These are phyloP conservation scores for Alces alces DNA, from an alignment of 2,113 vertebrate species.

Conservation along the genomic window DNA sequence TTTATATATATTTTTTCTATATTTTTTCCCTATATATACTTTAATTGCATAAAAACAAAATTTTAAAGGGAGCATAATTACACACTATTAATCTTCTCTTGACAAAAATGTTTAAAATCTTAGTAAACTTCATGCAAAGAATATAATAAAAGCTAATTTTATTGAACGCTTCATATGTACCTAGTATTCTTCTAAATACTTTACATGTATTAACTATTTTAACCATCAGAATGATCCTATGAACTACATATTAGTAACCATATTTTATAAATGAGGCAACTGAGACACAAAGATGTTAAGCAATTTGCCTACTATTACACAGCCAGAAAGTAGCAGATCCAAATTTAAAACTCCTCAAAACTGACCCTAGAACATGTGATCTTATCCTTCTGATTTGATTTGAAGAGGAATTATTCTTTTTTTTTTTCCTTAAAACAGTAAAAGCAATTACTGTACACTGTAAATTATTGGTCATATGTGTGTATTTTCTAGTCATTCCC, in stretches of 20 bases:
- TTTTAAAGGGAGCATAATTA: background rate
- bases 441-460: background rate
- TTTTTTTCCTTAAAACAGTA: conserved; percentile 7
- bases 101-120: conserved; percentile 5
- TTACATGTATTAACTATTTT: background rate
- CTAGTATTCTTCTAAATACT: background rate
- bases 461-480: background rate
- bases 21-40: background rate
- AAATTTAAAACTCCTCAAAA: background rate
- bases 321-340: background rate
- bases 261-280: conserved; percentile 36
- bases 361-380: background rate
- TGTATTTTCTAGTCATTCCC: background rate
- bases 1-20: background rate
- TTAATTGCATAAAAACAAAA: conserved; percentile 34
- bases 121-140: background rate
- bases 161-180: background rate
- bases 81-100: background rate
- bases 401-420: conserved; percentile 30
- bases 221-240: background rate
- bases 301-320: conserved; percentile 6
- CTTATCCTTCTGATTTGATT: conserved; percentile 8
- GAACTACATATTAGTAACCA: background rate
- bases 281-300: conserved; percentile 5
- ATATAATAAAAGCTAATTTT: conserved; percentile 29